Percentiles rank a stretch among this genome's conserved stretches.
phyloP scores from a whole-genome alignment of 2,888 invertebrate genomes.

The Brenthis hecate region DNA sequence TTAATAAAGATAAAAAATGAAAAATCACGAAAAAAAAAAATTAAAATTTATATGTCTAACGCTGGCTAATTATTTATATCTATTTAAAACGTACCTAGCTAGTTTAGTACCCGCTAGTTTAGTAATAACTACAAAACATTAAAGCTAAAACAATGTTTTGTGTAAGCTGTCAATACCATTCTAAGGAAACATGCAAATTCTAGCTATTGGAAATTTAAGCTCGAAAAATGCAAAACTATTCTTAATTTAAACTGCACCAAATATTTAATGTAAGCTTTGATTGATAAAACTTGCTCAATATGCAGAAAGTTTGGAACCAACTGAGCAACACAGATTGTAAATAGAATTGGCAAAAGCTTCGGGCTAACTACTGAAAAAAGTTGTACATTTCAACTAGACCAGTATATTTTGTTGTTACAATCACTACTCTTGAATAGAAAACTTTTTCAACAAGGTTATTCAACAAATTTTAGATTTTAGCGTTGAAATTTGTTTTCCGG shows the following conservation, averaged over 20 bases:
- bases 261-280: constrained; percentile 12
- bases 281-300: constrained; percentile 19
- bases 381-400: constrained; percentile 19
- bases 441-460: constrained; percentile 9
- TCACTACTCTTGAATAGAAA: constrained; percentile 13
- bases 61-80: no score
- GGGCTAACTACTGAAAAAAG: constrained; percentile 25
- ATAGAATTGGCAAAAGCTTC: constrained; percentile 29
- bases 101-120: no score
- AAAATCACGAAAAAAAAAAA: no score
- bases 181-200: no score
- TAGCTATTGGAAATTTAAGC: not conserved
- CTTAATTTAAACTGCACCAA: constrained; percentile 7
- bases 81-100: no score
- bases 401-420: constrained; percentile 17
- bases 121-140: no score
- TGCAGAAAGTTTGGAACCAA: constrained; percentile 14
- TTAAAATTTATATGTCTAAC: no score
- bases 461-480: constrained; percentile 10
- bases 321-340: constrained; percentile 23
- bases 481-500: constrained; percentile 5
- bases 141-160: no score
- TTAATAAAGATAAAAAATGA: no score
- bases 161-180: no score
- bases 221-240: not conserved